Evolutionary conservation across 2,888 invertebrate species (phyloP), one percentile per base, ranked within the genome.

Genomic region (Scaptomyza polygonia): DNA sequence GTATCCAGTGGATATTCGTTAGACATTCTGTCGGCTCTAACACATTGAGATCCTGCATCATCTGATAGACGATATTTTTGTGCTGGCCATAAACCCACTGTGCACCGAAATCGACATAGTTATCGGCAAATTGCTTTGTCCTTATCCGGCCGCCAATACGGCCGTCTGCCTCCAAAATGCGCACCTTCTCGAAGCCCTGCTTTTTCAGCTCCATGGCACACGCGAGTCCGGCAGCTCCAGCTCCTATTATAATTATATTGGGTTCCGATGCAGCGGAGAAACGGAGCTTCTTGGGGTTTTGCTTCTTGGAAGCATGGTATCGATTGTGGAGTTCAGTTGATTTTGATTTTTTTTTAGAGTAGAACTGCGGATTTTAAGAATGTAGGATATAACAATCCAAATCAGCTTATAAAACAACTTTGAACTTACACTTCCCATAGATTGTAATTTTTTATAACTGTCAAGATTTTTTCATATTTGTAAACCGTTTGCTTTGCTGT

Each of bases 51-150:
- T 71, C 63, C 7, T 61, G 91, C 0, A 93, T 93, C 66, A 94
- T 87, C 47, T 93, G 91, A 80, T 92, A 94, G 0, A 94, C 94
- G 29, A 93, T 77, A 89, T 95, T 94, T 55, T 92, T 92, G 80
- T 93, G 91, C 88, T 95, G 94, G 0, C 96, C 96, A 76, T 96
- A 95, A 5, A 78, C 73, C 86, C 88, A 87, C 52, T 88, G 88
- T 45, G 95, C 96, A 1, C 96, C 96, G 47, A 95, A 81, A 86
- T 96, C 96, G 1, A 96, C 90, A 7, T 93, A 89, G 66, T 92
- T 93, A 2, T 93, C 93, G 2, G 92, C 93, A 69, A 93, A 93
- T 0, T 89, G 87, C 4, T 92, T 90, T 0, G 93, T 92, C 27
- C 90, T 74, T 49, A 95, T 92, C 48, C 95, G 92, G 92, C 95